Conservation (phyloP, 1,140 invertebrate species). For the Pemphigus obesinymphae region DNA sequence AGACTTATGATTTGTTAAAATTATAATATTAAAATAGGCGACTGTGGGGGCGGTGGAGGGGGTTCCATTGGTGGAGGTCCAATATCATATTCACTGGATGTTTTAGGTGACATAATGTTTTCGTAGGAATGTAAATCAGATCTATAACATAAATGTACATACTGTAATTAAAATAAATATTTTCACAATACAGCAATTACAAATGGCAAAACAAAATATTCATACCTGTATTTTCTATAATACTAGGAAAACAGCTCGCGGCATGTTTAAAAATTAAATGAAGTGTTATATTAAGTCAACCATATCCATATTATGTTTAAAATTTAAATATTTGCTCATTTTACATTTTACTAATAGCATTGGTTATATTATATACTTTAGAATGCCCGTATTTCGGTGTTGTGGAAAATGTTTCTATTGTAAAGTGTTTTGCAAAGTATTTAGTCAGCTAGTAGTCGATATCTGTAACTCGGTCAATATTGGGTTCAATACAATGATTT, state of each 20-base stretch:
- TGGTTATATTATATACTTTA: too few relatives aligned
- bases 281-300: neutral
- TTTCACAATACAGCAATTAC: neutral
- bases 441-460: too few relatives aligned
- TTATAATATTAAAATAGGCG: conserved; percentile 20
- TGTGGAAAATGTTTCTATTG: too few relatives aligned
- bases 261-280: neutral
- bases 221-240: neutral
- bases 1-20: neutral
- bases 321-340: neutral
- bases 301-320: neutral
- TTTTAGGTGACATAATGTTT: conserved; percentile 15
- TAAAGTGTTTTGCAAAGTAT: too few relatives aligned
- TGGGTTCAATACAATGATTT: too few relatives aligned
- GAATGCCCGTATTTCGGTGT: too few relatives aligned
- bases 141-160: neutral
- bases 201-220: neutral
- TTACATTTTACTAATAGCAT: neutral
- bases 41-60: conserved; percentile 32
- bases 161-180: neutral
- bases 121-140: conserved; percentile 36
- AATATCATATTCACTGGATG: conserved; percentile 31
- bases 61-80: conserved; percentile 26
- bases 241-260: neutral
- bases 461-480: too few relatives aligned